Evolutionary conservation across 1,140 invertebrate species (phyloP).

Genomic region (Drosophila ogumai): DNA sequence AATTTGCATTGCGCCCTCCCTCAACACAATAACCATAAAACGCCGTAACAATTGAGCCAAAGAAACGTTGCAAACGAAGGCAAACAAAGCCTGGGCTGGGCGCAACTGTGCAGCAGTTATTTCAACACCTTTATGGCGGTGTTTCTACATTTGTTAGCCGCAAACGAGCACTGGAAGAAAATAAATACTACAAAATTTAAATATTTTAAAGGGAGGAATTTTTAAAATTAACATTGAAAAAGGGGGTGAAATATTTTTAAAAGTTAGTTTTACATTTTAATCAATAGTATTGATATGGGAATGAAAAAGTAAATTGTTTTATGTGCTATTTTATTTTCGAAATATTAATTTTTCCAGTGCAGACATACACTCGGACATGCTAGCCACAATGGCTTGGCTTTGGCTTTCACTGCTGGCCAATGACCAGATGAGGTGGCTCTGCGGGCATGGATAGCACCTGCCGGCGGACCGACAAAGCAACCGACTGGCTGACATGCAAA

Average conservation of each 20-base stretch:
- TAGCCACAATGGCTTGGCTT: slow-evolving; percentile 58
- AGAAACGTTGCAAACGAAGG: slow-evolving; percentile 21
- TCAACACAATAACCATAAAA: slow-evolving; percentile 73
- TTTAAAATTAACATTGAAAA: too few relatives aligned
- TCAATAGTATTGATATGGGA: too few relatives aligned
- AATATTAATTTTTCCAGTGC: slow-evolving; percentile 14
- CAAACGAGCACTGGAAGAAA: slow-evolving; percentile 27
- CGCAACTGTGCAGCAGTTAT: slow-evolving; percentile 68
- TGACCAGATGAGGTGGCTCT: slow-evolving; percentile 45
- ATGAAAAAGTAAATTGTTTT: neutral
- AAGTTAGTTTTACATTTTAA: too few relatives aligned
- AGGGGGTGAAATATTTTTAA: neutral
- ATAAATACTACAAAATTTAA: neutral
- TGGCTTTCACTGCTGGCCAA: slow-evolving; percentile 54
- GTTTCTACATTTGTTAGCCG: slow-evolving; percentile 62
- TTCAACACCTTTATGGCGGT: slow-evolving; percentile 78
- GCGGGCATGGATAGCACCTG: slow-evolving; percentile 22
- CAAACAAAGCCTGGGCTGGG: slow-evolving; percentile 26
- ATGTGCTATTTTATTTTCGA: neutral
- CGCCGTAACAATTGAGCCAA: slow-evolving; percentile 69
- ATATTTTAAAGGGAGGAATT: neutral
- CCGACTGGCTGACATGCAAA: slow-evolving; percentile 66
- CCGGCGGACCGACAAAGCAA: neutral
- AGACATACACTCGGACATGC: slow-evolving; percentile 21
- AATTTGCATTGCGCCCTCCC: slow-evolving; percentile 76